phyloP scores from a whole-genome alignment of 1,140 invertebrate genomes.

The Drosophila pseudoobscura region DNA sequence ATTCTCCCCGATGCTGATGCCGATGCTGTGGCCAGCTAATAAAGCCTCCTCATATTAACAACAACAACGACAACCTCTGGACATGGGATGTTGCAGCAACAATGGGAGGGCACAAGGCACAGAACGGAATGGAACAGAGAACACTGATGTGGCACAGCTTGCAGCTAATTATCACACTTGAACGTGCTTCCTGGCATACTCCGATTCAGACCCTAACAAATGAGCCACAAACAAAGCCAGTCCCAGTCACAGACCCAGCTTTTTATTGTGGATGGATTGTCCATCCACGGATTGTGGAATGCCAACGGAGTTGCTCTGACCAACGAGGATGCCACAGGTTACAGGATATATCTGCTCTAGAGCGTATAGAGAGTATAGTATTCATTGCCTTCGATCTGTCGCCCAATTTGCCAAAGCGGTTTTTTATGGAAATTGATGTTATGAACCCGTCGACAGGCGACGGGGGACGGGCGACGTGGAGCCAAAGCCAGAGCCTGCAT shows the following conservation, averaged over 20 bases:
- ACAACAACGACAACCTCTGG: conserved; percentile 18
- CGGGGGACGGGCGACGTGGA: too few relatives aligned
- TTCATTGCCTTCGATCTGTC: conserved; percentile 30
- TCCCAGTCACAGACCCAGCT: conserved; percentile 38
- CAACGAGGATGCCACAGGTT: conserved; percentile 23
- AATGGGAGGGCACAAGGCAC: neutral
- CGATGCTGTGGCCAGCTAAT: conserved; percentile 53
- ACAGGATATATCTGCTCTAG: too few relatives aligned
- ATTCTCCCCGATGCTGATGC: neutral
- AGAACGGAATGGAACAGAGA: neutral
- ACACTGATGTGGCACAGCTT: conserved; percentile 53
- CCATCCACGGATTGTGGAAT: too few relatives aligned
- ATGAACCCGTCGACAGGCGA: conserved; percentile 71
- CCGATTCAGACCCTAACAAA: conserved; percentile 13
- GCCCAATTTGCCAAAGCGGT: conserved; percentile 41
- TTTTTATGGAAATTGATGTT: conserved; percentile 76
- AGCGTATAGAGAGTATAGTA: conserved; percentile 2
- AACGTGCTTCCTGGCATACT: conserved; percentile 13
- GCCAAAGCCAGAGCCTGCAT: conserved; percentile 5
- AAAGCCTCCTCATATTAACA: conserved; percentile 49
- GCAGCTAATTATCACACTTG: conserved; percentile 77
- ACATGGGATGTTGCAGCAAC: conserved; percentile 11
- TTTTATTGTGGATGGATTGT: conserved; percentile 17
- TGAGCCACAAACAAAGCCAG: conserved; percentile 7
- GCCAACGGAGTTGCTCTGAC: conserved; percentile 6